Conservation (phyloP, 2,113 vertebrate species). For the Cheirogaleus medius region DNA sequence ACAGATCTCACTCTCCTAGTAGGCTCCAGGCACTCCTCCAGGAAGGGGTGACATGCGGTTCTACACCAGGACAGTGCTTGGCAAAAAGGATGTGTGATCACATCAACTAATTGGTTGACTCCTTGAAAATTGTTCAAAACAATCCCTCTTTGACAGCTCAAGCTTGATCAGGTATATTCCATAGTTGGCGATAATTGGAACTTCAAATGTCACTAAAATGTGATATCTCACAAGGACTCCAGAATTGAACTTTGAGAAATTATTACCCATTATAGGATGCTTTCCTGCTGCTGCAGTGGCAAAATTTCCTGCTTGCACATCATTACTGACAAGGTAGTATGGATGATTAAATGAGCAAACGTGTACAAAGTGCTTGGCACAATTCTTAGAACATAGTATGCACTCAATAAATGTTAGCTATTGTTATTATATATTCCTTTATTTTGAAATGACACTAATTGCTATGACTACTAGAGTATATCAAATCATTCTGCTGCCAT, state of each 20-base stretch:
- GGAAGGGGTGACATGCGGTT: neutral
- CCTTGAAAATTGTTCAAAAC: conserved; percentile 25
- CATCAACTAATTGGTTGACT: neutral
- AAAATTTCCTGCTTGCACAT: neutral
- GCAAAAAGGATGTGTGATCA: neutral
- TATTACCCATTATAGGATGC: neutral
- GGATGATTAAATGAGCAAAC: neutral
- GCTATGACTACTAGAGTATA: neutral
- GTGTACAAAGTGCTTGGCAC: neutral
- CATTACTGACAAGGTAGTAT: neutral
- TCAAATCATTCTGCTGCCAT: neutral
- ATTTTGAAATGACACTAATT: neutral
- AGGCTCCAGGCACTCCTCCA: neutral
- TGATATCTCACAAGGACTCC: neutral
- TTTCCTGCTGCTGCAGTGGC: neutral
- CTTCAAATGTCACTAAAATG: neutral
- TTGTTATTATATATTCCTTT: neutral
- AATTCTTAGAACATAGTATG: neutral
- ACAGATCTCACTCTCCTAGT: neutral
- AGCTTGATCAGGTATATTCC: neutral
- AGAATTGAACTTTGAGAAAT: conserved; percentile 39
- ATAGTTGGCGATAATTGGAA: neutral
- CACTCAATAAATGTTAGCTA: neutral
- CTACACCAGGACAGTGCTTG: neutral
- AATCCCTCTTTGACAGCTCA: neutral